phyloP scores from a whole-genome alignment of 2,888 invertebrate genomes.

The Oxyteleia sp. region DNA sequence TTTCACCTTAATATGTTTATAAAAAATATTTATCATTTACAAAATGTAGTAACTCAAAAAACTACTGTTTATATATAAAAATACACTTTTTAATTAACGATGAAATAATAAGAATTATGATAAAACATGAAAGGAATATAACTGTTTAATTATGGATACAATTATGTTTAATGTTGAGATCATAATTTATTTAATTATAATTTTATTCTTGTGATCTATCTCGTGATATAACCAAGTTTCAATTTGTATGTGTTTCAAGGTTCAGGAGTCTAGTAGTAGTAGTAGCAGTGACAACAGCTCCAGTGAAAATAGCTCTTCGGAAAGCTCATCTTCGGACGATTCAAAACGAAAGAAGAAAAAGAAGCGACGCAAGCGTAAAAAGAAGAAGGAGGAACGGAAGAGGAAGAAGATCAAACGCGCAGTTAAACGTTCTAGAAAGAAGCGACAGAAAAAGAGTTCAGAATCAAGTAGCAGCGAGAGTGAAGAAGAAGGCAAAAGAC shows the following conservation, averaged over 20 bases:
- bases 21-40: too few relatives aligned
- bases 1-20: too few relatives aligned
- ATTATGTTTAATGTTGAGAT: too few relatives aligned
- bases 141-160: too few relatives aligned
- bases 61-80: too few relatives aligned
- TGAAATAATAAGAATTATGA: too few relatives aligned
- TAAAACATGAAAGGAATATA: too few relatives aligned
- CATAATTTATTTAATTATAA: too few relatives aligned
- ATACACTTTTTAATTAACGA: too few relatives aligned
- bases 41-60: too few relatives aligned
- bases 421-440: slow-evolving; percentile 76
- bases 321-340: slow-evolving; percentile 56
- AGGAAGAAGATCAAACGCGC: slow-evolving; percentile 73
- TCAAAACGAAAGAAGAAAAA: slow-evolving; percentile 75
- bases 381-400: slow-evolving; percentile 76
- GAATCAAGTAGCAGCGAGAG: slow-evolving; percentile 83
- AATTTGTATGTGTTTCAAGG: slow-evolving; percentile 2
- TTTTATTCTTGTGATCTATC: too few relatives aligned
- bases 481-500: slow-evolving; percentile 73
- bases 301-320: slow-evolving; percentile 49
- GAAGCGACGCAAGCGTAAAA: slow-evolving; percentile 78
- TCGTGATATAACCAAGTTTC: too few relatives aligned
- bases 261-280: slow-evolving; percentile 76
- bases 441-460: slow-evolving; percentile 78
- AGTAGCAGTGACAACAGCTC: slow-evolving; percentile 81